Conservation (phyloP, 23 tunicate genomes). For the Trididemnum nubilum region DNA sequence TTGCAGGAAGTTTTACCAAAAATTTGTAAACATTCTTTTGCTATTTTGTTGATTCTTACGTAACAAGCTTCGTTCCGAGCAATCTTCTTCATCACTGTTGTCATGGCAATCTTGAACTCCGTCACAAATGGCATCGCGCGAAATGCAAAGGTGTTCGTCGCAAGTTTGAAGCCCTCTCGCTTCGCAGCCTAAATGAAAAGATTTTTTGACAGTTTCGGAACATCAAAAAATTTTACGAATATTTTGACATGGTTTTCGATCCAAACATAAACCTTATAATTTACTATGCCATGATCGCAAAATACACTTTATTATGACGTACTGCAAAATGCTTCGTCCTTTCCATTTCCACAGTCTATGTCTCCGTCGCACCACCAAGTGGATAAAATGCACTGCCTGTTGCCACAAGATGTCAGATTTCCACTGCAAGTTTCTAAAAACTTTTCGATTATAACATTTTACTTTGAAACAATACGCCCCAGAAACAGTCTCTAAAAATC, state of each 20-base stretch:
- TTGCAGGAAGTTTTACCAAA: too few relatives aligned
- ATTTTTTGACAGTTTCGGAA: too few relatives aligned
- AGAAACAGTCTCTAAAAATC: too few relatives aligned
- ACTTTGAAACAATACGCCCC: neutral
- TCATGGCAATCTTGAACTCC: conserved; percentile 60
- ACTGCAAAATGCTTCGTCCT: conserved; percentile 76
- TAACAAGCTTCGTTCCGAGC: neutral
- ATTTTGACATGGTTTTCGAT: too few relatives aligned
- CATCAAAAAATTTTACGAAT: too few relatives aligned
- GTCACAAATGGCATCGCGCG: conserved; percentile 43
- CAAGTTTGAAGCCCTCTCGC: conserved; percentile 37
- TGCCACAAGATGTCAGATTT: conserved; percentile 56
- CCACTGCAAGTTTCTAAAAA: conserved; percentile 55
- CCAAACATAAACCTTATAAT: too few relatives aligned
- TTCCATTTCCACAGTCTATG: conserved; percentile 65
- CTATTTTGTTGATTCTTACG: too few relatives aligned
- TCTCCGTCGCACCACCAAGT: conserved; percentile 94
- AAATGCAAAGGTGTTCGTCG: conserved; percentile 37
- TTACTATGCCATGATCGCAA: too few relatives aligned
- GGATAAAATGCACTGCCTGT: conserved; percentile 50
- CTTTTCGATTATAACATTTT: neutral
- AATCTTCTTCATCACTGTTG: conserved; percentile 50
- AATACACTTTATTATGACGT: conserved; percentile 21
- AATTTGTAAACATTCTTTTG: too few relatives aligned
- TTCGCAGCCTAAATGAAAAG: conserved; percentile 66